phyloP scores from a whole-genome alignment of 2,888 invertebrate genomes.

The Pyrochroa serraticornis region DNA sequence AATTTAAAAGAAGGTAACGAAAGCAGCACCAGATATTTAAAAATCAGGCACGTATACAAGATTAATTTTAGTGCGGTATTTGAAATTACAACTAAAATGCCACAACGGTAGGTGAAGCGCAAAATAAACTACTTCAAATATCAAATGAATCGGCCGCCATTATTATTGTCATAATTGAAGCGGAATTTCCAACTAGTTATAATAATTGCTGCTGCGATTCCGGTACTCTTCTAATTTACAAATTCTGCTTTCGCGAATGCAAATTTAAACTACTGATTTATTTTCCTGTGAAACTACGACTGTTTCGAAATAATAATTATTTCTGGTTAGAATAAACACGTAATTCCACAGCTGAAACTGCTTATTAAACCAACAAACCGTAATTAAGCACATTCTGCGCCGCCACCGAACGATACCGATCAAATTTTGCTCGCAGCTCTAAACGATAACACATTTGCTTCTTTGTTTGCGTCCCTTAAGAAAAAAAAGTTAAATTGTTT shows the following conservation, averaged over 20 bases:
- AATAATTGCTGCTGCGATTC: background rate
- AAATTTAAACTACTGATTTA: slow-evolving; percentile 19
- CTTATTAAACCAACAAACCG: slow-evolving; percentile 4
- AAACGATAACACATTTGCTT: background rate
- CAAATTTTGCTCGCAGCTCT: background rate
- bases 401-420: background rate
- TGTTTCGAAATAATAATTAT: slow-evolving; percentile 9
- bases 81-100: no score
- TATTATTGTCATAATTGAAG: no score
- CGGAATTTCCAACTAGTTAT: no score
- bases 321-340: slow-evolving; percentile 10
- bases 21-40: no score
- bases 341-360: slow-evolving; percentile 5
- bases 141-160: no score
- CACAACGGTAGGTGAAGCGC: no score
- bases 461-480: no score
- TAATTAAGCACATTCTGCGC: slow-evolving; percentile 1
- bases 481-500: no score
- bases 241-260: slow-evolving; percentile 6
- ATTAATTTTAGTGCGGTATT: no score
- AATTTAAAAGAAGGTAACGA: no score
- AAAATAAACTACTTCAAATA: no score
- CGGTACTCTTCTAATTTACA: slow-evolving; percentile 20
- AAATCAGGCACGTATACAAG: no score
- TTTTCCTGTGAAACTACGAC: slow-evolving; percentile 6